Evolutionary conservation across 2,113 vertebrate genomes (phyloP).

Genomic region (Glaucidium brasilianum): DNA sequence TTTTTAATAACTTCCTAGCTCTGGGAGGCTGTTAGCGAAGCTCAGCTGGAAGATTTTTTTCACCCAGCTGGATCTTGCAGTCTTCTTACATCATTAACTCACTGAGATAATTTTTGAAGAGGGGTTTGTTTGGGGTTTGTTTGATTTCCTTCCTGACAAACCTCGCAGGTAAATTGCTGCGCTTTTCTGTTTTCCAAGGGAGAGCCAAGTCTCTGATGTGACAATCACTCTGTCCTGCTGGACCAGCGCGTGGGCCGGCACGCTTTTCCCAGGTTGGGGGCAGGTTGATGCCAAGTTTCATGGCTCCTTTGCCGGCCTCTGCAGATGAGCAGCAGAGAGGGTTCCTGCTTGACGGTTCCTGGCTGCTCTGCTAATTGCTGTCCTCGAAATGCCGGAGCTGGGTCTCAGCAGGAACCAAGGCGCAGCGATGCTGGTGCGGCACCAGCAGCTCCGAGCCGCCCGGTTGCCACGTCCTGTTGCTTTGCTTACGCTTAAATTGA

Average conservation of each 20-base stretch:
- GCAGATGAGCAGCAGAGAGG: neutral
- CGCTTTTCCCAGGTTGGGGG: accelerated
- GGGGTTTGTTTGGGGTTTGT: neutral
- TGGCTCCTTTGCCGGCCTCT: accelerated
- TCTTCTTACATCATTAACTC: constrained; percentile 36
- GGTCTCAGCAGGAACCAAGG: neutral
- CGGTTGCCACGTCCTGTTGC: neutral
- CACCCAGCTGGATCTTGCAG: constrained; percentile 32
- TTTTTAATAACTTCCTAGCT: constrained; percentile 25
- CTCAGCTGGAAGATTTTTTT: constrained; percentile 16
- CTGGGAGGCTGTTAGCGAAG: neutral
- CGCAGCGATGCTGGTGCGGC: accelerated
- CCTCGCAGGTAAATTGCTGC: neutral
- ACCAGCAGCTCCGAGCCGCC: neutral
- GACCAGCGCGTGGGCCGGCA: neutral
- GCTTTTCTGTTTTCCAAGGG: neutral
- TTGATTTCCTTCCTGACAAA: constrained; percentile 24
- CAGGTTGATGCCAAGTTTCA: accelerated
- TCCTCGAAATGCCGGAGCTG: accelerated
- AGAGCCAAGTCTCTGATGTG: neutral
- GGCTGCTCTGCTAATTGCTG: neutral
- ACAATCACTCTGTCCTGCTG: neutral
- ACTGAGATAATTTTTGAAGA: neutral
- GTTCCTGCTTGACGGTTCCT: accelerated
- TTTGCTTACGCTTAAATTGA: neutral